These are phyloP conservation scores for Thaumetopoea pityocampa DNA, from an alignment of 1,140 invertebrate species.

Conservation along the genomic window DNA sequence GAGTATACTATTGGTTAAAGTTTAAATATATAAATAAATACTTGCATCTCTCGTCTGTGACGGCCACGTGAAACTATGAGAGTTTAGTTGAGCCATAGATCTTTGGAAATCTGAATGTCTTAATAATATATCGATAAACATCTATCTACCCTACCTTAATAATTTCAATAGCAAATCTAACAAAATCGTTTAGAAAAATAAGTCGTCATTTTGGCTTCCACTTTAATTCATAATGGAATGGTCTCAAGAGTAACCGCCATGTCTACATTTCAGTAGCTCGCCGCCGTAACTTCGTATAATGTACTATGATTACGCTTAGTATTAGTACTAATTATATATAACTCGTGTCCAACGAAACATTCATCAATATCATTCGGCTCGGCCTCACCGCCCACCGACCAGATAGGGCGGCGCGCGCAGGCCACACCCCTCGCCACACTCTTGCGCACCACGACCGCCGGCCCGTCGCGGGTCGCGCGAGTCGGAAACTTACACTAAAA, in stretches of 20 bases:
- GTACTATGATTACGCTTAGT: constrained; percentile 27
- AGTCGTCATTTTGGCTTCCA: constrained; percentile 73
- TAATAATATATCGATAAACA: constrained; percentile 64
- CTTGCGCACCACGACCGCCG: neutral
- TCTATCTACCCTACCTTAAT: constrained; percentile 62
- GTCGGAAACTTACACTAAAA: no score
- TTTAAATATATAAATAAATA: no score
- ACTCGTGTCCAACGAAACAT: constrained; percentile 16
- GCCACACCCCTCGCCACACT: neutral
- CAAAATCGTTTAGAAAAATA: constrained; percentile 74
- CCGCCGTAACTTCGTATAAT: constrained; percentile 26
- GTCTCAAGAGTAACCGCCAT: constrained; percentile 63
- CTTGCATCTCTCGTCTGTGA: constrained; percentile 19
- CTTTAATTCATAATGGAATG: constrained; percentile 70
- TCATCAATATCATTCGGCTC: constrained; percentile 9
- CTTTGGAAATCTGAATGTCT: constrained; percentile 71
- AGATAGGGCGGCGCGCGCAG: no score
- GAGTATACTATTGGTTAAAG: no score
- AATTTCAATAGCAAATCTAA: constrained; percentile 67
- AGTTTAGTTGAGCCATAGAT: constrained; percentile 70
- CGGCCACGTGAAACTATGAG: constrained; percentile 41
- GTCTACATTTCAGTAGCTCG: constrained; percentile 31
- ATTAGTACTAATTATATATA: constrained; percentile 21
- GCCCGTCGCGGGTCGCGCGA: no score
- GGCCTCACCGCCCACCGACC: no score